Conservation (phyloP, 2,888 invertebrate genomes). For the Mesoligia furuncula region DNA sequence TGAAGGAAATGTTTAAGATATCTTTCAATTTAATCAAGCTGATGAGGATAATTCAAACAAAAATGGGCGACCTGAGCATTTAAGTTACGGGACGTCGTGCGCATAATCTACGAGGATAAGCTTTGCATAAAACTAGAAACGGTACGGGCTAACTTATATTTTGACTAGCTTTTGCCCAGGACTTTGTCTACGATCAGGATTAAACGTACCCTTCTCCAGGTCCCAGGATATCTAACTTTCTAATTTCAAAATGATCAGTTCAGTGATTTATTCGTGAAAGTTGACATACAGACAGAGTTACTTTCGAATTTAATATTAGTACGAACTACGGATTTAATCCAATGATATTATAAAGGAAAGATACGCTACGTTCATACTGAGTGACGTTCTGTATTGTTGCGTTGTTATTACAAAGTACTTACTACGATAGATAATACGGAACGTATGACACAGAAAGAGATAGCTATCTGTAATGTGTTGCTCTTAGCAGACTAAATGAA, state of each 20-base stretch:
- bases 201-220: background rate
- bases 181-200: background rate
- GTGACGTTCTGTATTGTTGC: too few species aligned
- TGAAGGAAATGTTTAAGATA: background rate
- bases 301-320: background rate
- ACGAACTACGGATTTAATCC: background rate
- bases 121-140: background rate
- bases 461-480: too few species aligned
- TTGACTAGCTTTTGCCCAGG: too few species aligned
- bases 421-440: too few species aligned
- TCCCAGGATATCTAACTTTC: background rate
- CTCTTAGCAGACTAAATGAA: too few species aligned
- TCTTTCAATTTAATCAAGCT: background rate
- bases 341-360: too few species aligned
- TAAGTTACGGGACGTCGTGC: background rate
- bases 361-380: too few species aligned
- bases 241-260: background rate
- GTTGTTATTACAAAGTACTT: too few species aligned
- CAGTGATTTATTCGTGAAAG: background rate
- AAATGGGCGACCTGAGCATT: background rate
- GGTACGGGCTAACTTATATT: background rate
- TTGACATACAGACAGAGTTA: background rate
- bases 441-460: too few species aligned
- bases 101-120: background rate
- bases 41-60: background rate